A percentile compares a stretch with the other conserved stretches of the same genome.
phyloP scores from a whole-genome alignment of 1,140 invertebrate species.

The Brachionus angularis region DNA sequence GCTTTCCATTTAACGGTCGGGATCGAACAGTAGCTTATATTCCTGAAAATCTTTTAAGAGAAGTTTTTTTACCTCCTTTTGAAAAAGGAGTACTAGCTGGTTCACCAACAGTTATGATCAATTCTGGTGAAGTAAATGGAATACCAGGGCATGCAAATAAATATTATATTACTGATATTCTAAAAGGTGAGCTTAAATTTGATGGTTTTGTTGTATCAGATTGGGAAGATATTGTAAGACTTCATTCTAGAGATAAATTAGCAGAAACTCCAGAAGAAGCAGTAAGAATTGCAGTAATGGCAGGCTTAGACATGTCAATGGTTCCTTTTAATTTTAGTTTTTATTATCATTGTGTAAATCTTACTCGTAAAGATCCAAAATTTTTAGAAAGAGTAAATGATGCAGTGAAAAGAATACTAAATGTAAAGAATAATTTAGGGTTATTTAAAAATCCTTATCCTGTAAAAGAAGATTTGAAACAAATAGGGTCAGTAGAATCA shows the following conservation, averaged over 20 bases:
- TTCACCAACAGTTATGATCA: conserved; percentile 18
- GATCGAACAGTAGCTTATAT: conserved; percentile 26
- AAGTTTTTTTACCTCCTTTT: conserved; percentile 29
- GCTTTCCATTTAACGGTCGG: neutral
- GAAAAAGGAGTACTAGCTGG: conserved; percentile 22
- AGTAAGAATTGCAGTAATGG: conserved; percentile 9
- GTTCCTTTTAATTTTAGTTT: conserved; percentile 11
- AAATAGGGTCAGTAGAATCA: neutral
- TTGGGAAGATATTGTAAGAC: conserved; percentile 16
- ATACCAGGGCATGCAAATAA: conserved; percentile 32
- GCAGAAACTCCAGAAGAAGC: conserved; percentile 20
- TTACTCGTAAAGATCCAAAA: neutral
- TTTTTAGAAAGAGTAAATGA: neutral
- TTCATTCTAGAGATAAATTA: neutral
- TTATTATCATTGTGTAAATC: neutral
- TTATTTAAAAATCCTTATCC: conserved; percentile 15
- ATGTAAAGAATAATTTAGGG: conserved; percentile 8
- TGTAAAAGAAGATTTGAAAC: neutral
- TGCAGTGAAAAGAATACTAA: neutral
- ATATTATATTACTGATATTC: conserved; percentile 15
- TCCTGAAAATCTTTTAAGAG: neutral
- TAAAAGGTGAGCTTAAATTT: conserved; percentile 12
- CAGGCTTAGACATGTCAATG: conserved; percentile 25
- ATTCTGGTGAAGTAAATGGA: conserved; percentile 25
- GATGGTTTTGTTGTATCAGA: conserved; percentile 12